Evolutionary conservation across 2,797 vertebrate genomes (phyloP).

Genomic region (Microchirus variegatus): DNA sequence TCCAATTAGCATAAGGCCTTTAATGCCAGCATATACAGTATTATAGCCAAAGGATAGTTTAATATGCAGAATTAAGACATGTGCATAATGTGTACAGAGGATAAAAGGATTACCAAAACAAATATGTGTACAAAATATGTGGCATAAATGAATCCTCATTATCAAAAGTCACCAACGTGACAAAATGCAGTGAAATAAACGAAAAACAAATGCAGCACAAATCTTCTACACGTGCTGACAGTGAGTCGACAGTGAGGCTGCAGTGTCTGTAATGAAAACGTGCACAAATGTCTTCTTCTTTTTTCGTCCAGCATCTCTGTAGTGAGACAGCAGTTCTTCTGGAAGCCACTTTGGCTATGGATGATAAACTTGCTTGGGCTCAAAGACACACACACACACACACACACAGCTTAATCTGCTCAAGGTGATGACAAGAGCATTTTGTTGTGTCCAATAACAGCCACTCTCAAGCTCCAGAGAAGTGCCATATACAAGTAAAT

Average conservation of each 20-base stretch:
- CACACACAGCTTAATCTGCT: slow-evolving; percentile 12
- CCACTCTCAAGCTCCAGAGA: slow-evolving; percentile 12
- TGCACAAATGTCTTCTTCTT: neutral
- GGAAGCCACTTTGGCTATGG: slow-evolving; percentile 37
- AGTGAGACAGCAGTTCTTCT: slow-evolving; percentile 31
- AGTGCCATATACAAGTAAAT: slow-evolving; percentile 44
- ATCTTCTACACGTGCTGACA: slow-evolving; percentile 4
- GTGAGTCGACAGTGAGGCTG: too few relatives aligned
- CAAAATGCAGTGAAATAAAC: slow-evolving; percentile 28
- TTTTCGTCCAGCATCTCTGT: slow-evolving; percentile 6
- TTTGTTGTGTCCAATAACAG: slow-evolving; percentile 23
- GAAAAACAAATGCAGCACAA: slow-evolving; percentile 8
- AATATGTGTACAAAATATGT: slow-evolving; percentile 60
- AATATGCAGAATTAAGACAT: slow-evolving; percentile 58
- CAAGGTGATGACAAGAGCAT: slow-evolving; percentile 43
- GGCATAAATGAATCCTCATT: slow-evolving; percentile 57
- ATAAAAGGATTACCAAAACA: slow-evolving; percentile 59
- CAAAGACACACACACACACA: neutral
- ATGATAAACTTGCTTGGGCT: slow-evolving; percentile 31
- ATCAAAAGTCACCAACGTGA: slow-evolving; percentile 18
- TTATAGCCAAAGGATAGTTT: slow-evolving; percentile 66
- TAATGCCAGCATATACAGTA: slow-evolving; percentile 67
- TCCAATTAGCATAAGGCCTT: slow-evolving; percentile 75
- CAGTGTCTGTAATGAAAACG: slow-evolving; percentile 3
- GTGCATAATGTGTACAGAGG: slow-evolving; percentile 50